These are phyloP conservation scores for Caenorhabditis sulstoni DNA, from an alignment of 2,888 invertebrate species.

Conservation along the genomic window DNA sequence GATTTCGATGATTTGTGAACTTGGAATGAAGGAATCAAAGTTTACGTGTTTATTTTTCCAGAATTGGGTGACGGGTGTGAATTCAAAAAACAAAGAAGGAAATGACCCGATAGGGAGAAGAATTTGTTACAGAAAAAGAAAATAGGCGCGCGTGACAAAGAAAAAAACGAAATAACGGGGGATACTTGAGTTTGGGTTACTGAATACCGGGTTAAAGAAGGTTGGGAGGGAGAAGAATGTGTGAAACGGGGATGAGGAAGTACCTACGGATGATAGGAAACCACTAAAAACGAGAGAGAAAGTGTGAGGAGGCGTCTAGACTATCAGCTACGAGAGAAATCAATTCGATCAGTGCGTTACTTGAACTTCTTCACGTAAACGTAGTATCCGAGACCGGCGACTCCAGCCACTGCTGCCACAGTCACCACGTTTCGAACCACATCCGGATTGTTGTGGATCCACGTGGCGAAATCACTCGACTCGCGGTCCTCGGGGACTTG, in stretches of 20 bases:
- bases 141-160: neutral
- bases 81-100: constrained; percentile 20
- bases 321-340: constrained; percentile 12
- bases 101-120: constrained; percentile 43
- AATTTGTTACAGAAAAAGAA: neutral
- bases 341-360: constrained; percentile 12
- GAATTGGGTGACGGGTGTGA: constrained; percentile 12
- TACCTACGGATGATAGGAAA: constrained; percentile 15
- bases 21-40: neutral
- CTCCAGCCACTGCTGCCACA: constrained; percentile 59
- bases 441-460: constrained; percentile 59
- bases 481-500: constrained; percentile 51
- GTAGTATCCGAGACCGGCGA: constrained; percentile 63
- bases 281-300: neutral
- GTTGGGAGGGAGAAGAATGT: constrained; percentile 20
- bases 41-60: neutral
- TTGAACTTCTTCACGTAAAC: constrained; percentile 60
- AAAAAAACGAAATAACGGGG: neutral
- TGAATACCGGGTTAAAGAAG: constrained; percentile 39
- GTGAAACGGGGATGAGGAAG: constrained; percentile 31
- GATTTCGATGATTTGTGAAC: constrained; percentile 73
- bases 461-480: constrained; percentile 52
- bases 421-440: constrained; percentile 58
- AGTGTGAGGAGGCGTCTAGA: constrained; percentile 14
- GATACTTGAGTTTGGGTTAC: neutral